Evolutionary conservation across 64 coral and sea anemone genomes (phyloP), one percentile per base, ranked within the genome.

Genomic region (Actinia tenebrosa): DNA sequence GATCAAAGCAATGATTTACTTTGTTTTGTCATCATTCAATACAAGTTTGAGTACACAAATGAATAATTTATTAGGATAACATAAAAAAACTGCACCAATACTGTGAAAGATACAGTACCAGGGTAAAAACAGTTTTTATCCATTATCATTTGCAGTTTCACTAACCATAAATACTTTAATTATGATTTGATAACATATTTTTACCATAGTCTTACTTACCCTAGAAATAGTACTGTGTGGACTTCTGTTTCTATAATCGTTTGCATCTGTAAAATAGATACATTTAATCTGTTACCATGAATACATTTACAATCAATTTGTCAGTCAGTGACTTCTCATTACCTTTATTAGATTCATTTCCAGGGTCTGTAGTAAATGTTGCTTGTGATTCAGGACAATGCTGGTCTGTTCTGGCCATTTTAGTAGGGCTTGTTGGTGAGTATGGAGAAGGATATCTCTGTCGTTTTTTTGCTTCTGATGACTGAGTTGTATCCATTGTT

Each of bases 351-450:
- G n/a, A 27, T 0, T 42, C 26, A 16, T 42, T 75, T 30, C 69
- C 69, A 14, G 69, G 10, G 13, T 75, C 20, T 75, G 69, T 30
- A 37, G 30, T 37, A 14, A 75, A 75, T 75, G 69, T 42, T 75
- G 69, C 9, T 30, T 75, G 69, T 42, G 69, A 30, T 75, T 75
- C 69, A 27, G 26, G 42, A 9, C 69, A 66, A n/a, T 66, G 10
- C 26, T 30, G 69, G 25, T 75, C 69, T 30, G 27, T 42, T 75
- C 42, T 75, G 42, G 69, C 69, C 26, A 75, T 37, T 53, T 81
- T 81, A 81, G 43, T 81, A 15, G 79, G 79, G 46, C 44, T 81
- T 52, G 79, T 50, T 53, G 79, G 79, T 50, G 42, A 81, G 45
- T 81, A 81, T 5, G 79, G 79, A 50, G 79, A 81, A 81, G 44